Conservation (phyloP, 2,797 vertebrate species). For the Eremophila alpestris region DNA sequence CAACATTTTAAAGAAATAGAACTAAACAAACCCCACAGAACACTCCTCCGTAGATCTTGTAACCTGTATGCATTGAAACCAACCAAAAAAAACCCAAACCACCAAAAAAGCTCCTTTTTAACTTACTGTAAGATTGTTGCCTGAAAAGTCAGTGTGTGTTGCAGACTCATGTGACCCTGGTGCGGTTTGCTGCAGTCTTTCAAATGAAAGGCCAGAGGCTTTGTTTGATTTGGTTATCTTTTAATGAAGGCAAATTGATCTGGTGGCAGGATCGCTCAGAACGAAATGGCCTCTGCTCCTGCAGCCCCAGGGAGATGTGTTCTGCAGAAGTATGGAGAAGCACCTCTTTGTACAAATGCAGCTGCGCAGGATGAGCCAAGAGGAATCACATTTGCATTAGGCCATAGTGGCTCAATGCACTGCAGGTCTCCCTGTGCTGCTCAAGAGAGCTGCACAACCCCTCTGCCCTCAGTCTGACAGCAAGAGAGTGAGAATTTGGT, state of each 20-base stretch:
- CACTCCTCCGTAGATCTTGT: neutral
- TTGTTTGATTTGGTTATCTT: conserved; percentile 57
- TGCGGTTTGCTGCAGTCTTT: neutral
- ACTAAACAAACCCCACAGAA: too few relatives aligned
- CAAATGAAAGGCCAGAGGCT: neutral
- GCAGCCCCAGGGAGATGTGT: rapidly evolving
- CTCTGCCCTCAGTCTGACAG: neutral
- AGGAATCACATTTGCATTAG: neutral
- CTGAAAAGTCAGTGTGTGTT: neutral
- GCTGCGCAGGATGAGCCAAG: neutral
- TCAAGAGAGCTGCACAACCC: rapidly evolving
- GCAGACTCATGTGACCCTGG: neutral
- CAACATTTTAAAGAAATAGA: neutral
- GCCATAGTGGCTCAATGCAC: neutral
- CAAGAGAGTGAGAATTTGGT: neutral
- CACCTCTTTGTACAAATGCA: neutral
- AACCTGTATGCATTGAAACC: neutral
- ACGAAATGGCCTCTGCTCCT: neutral
- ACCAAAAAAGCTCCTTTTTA: neutral
- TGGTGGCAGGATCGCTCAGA: neutral
- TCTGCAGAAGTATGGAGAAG: neutral
- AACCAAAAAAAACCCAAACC: neutral
- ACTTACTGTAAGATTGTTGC: neutral
- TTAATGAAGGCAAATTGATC: conserved; percentile 22
- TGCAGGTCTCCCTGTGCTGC: neutral